Evolutionary conservation across 2,888 invertebrate genomes (phyloP), one percentile per base, ranked within the genome.

Genomic region (Brachynemurus nebulosus): DNA sequence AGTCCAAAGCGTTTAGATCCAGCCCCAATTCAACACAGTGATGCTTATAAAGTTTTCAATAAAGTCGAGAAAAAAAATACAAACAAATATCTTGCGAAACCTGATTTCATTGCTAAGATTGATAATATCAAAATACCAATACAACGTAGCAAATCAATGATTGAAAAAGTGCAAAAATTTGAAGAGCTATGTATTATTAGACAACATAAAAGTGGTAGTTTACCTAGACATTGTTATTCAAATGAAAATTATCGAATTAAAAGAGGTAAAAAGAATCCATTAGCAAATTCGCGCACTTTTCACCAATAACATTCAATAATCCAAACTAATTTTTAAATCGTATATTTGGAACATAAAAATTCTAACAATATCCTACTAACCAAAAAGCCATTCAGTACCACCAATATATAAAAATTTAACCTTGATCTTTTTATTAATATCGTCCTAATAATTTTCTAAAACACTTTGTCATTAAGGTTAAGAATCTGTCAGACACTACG

Each of bases 1-100:
- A 53, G 47, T 40, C 45, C 48, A 5, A 44, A 49, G 20, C 44
- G 50, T 37, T 35, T 48, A 34, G 33, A 49, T 14, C 53, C 53
- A 27, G 46, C 48, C 6, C 45, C 51, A 21, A 45, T 52, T 16
- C 46, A 46, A 36, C 43, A 45, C 12, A 44, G 47, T 9, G 44
- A 50, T 3, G 51, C 51, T 8, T 52, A 48, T 35, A 48, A 52
- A 45, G 43, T 48, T 35, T 38, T 35, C 44, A 30, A 30, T 20
- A 18, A 17, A 44, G 36, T 18, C 6, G 36, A 36, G 11, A 30
- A 30, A 30, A 14, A 30, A 30, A 12, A n/a, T 30, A n/a, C 30
- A 9, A 9, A 6, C 2, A 6, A 5, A 8, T 30, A 14, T 30
- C 36, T 14, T 20, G 44, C 25, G 46, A 46, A 34, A 44, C 47